These are phyloP conservation scores for Junco hyemalis DNA, from an alignment of 2,113 vertebrate genomes.

Conservation along the genomic window DNA sequence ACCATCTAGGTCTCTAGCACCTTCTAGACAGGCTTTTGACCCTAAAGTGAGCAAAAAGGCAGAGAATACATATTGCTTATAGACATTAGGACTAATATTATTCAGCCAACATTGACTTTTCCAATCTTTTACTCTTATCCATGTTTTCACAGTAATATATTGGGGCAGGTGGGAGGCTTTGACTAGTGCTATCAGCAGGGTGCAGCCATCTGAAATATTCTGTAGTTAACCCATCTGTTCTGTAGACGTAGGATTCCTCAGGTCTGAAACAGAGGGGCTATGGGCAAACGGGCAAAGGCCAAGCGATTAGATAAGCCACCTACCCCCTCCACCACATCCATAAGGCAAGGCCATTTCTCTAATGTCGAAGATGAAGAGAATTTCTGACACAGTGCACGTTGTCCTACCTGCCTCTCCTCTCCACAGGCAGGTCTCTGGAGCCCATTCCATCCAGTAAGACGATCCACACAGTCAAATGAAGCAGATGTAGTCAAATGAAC, in stretches of 20 bases:
- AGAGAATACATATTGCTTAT: background rate
- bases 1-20: background rate
- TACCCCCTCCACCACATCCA: background rate
- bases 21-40: background rate
- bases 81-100: background rate
- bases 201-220: background rate
- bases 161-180: background rate
- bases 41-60: background rate
- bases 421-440: background rate
- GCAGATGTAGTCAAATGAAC: background rate
- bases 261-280: background rate
- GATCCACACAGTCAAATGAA: background rate
- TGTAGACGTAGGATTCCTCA: background rate
- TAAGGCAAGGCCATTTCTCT: background rate
- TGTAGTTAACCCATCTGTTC: background rate
- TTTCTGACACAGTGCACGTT: background rate
- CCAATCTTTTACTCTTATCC: background rate
- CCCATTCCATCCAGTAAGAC: fast-evolving
- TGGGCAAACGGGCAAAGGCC: background rate
- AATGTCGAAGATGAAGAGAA: background rate
- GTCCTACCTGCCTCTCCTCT: background rate
- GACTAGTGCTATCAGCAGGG: background rate
- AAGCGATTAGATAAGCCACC: background rate
- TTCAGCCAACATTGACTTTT: background rate
- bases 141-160: background rate